Evolutionary conservation across 2,113 vertebrate genomes (phyloP), one percentile per base, ranked within the genome.

Genomic region (Desmodus rotundus): DNA sequence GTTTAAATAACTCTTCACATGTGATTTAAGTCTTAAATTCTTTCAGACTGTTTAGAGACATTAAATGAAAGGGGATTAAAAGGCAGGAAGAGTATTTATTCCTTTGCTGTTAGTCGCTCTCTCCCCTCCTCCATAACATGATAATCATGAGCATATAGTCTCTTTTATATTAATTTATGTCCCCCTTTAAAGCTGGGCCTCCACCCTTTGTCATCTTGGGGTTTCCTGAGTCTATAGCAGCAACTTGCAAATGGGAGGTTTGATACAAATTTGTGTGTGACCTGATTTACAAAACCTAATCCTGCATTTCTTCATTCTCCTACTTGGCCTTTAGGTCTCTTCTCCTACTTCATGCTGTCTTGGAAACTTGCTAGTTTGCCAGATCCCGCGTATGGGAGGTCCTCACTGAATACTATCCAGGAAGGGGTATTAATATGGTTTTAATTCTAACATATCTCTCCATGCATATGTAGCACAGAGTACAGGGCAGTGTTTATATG

Each of bases 1-100:
- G 87, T 83, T 87, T 91, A 93, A 72, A 52, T 81, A 45, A 89
- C 19, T 68, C 82, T 89, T 61, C 58, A 84, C 36, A 73, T 87
- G 72, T 68, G 36, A 72, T 52, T 93, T 58, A 47, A 52, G 15
- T 72, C 38, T 89, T 82, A 82, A 93, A 77, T 88, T 91, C 56
- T 73, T 81, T 56, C 93, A 92, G 84, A 74, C 8, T 87, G 13
- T 43, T 88, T 82, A 87, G 8, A 93, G 61, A 65, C 16, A 89
- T 24, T 72, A 78, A 82, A 61, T 54, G 45, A 67, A 82, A 77
- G 24, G 43, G 5, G 11, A 52, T 67, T 9, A 41, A 87, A 82
- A 47, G n/a, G 68, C 16, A 87, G 31, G 50, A 89, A 47, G 10
- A 78, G 7, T 45, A 87, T 54, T 91, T 81, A 70, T 67, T 8